These are phyloP conservation scores for Noturus placidus DNA, from an alignment of 2,113 vertebrate species.

Conservation along the genomic window DNA sequence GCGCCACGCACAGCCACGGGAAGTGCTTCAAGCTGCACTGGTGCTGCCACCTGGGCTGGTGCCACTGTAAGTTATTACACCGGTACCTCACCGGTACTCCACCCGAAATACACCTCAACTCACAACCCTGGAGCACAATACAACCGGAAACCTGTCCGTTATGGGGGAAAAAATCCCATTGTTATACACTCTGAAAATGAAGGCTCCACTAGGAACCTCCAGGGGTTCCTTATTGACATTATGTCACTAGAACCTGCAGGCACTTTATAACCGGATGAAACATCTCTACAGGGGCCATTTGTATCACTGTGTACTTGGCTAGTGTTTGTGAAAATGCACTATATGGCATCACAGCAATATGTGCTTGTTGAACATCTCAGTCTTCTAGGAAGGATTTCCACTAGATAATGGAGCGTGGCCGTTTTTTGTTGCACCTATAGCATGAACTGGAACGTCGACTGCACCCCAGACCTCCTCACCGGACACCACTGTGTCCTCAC, in stretches of 20 bases:
- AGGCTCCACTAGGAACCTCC: background rate
- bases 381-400: too few species aligned
- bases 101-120: background rate
- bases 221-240: background rate
- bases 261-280: background rate
- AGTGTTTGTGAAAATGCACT: background rate
- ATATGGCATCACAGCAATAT: background rate
- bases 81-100: background rate
- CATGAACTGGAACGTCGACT: too few species aligned
- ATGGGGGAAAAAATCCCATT: background rate
- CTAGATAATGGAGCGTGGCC: too few species aligned
- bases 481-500: too few species aligned
- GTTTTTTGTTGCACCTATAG: too few species aligned
- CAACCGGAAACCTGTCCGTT: background rate
- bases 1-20: conserved; percentile 96
- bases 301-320: background rate
- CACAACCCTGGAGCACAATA: background rate
- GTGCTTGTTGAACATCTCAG: background rate
- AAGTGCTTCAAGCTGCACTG: conserved; percentile 99
- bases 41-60: conserved; percentile 99
- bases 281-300: background rate
- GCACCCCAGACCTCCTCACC: too few species aligned
- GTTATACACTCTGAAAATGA: background rate
- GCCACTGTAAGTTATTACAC: conserved; percentile 88
- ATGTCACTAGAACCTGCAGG: background rate